A percentile compares a stretch with the other conserved stretches of the same genome.
These are phyloP conservation scores for Musca vetustissima DNA, from an alignment of 1,140 invertebrate species.

Conservation along the genomic window DNA sequence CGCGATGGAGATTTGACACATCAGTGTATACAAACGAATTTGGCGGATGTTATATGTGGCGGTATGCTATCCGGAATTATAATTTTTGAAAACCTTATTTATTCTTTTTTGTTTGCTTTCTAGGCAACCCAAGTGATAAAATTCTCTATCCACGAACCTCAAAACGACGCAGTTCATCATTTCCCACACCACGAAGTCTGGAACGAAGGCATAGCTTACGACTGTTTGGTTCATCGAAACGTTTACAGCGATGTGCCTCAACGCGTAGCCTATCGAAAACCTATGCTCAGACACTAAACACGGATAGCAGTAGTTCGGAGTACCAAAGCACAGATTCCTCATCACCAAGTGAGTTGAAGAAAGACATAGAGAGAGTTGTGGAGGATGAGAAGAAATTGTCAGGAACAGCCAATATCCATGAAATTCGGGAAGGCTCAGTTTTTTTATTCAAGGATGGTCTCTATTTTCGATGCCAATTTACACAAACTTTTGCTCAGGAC, in stretches of 20 bases:
- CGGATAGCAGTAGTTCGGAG: constrained; percentile 61
- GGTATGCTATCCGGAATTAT: constrained; percentile 58
- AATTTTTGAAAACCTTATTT: constrained; percentile 9
- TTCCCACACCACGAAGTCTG: constrained; percentile 71
- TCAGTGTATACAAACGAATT: constrained; percentile 84
- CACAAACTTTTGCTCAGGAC: no score
- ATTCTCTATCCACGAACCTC: constrained; percentile 71
- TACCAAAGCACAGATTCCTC: constrained; percentile 61
- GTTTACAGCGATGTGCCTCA: constrained; percentile 61
- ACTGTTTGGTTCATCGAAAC: constrained; percentile 67
- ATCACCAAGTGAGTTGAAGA: constrained; percentile 57
- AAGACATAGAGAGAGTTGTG: not conserved
- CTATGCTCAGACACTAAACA: constrained; percentile 52
- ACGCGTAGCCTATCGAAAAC: constrained; percentile 60
- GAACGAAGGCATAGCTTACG: constrained; percentile 68
- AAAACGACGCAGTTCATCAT: constrained; percentile 68
- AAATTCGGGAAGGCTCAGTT: no score
- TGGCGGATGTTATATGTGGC: constrained; percentile 84
- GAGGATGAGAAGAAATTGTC: not conserved
- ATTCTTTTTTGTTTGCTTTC: no score
- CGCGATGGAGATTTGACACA: constrained; percentile 81
- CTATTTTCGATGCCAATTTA: no score
- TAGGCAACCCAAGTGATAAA: constrained; percentile 84
- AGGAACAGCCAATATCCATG: not conserved
- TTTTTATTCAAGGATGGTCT: no score